Conservation (phyloP, 2,113 vertebrate genomes). For the Percopsis transmontana region DNA sequence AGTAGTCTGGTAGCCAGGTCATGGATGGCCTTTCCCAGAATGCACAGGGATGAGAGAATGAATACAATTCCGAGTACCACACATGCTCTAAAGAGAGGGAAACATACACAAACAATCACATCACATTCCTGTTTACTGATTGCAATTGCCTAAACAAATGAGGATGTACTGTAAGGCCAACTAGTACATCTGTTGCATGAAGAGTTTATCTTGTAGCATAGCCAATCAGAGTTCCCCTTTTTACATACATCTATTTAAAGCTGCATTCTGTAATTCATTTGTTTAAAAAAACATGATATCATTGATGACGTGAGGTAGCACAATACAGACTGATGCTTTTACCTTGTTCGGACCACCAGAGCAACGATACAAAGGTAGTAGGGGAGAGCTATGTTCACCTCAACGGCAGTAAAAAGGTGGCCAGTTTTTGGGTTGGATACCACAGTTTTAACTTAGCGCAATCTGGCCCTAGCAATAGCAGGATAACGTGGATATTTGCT, state of each 20-base stretch:
- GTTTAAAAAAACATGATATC: too few species aligned
- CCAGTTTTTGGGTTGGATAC: background rate
- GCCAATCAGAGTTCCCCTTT: too few species aligned
- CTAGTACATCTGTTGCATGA: too few species aligned
- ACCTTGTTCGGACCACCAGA: too few species aligned
- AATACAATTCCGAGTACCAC: conserved; percentile 93
- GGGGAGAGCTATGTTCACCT: background rate
- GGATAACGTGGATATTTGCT: background rate
- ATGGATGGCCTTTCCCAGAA: conserved; percentile 95
- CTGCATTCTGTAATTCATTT: too few species aligned
- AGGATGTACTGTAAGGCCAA: background rate
- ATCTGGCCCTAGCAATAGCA: background rate
- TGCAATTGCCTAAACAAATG: background rate
- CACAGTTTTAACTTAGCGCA: background rate
- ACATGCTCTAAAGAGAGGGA: conserved; percentile 85
- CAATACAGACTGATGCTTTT: too few species aligned
- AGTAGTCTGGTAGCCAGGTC: conserved; percentile 89
- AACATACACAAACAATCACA: background rate
- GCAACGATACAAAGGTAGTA: too few species aligned
- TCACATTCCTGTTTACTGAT: too few species aligned
- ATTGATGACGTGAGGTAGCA: too few species aligned
- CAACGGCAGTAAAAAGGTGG: too few species aligned
- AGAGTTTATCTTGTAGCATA: too few species aligned
- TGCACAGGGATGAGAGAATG: conserved; percentile 92
- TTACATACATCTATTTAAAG: too few species aligned